Base-by-base conservation (phyloP, 2,797 vertebrate species). In the Gobionotothen gibberifrons region DNA sequence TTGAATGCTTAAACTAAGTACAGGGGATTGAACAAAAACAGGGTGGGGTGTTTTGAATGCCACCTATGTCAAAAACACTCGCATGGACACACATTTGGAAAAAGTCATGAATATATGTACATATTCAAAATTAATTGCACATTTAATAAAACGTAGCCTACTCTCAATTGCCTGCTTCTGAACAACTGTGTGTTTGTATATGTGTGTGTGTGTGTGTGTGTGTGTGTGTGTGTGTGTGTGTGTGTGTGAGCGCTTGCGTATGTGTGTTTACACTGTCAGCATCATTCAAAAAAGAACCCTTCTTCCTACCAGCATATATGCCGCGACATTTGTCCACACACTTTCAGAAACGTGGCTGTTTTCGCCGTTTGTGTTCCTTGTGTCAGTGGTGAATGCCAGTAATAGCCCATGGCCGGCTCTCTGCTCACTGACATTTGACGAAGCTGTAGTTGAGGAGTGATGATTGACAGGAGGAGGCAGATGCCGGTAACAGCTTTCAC, bases 351-450 rank as follows among this genome's bases (percentile, higher is more conserved):
- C 55, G 42, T 69, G 19, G 44, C 46, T 44, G 32, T 46, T 22
- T 14, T 10, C 11, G 11, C 22, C 22, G 12, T 49, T 4, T 49
- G 19, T 51, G 49, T 22, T 74, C 49, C 58, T 67, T 6, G 3
- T 72, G 82, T 78, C 66, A 70, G 59, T 32, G 40, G 57, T 82
- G 79, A 90, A 89, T 79, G 84, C 76, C 84, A 89, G 73, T 70
- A 59, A 75, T 76, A 85, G 87, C 89, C 85, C 40, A 32, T 71
- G 73, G 89, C 82, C 71, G 58, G 52, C 71, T 72, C 74, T 63
- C 76, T 84, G 84, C 76, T 85, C 87, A 63, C 69, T 88, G 85
- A 88, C 85, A 90, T 90, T 90, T 87, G 79, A 84, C 68, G 68
- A 71, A 72, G 79, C 62, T 77, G 72, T 82, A 74, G 71, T 15